Base-by-base conservation (phyloP, 53 echinoderm and acorn worm genomes). In the Pentamera pediparva region DNA sequence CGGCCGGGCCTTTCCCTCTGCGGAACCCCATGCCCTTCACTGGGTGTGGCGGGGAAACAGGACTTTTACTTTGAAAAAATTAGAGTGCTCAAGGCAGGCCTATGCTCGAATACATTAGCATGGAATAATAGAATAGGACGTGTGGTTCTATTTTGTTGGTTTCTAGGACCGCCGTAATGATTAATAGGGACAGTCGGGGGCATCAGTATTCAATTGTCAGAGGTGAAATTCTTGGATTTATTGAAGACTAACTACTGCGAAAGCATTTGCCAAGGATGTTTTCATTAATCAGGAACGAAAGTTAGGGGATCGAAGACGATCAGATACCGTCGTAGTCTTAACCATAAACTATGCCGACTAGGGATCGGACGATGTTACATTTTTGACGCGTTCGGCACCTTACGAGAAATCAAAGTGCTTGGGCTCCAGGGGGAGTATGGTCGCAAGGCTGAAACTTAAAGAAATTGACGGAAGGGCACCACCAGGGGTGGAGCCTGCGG, bases 391-490 rank as follows among this genome's bases (percentile, higher is more conserved):
- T 78, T 75, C 27, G 57, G 79, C 85, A 74, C 39, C 63, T 65
- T 59, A 27, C 78, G 78, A 61, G 76, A 81, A 86, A 86, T 69
- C 86, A 81, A 81, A 78, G 80, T 77, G 69, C 76, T 86, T 86
- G 86, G 86, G 80, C 81, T 86, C 86, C 81, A 76, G 80, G 78
- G 83, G 80, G 60, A 80, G 80, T 80, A 80, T 71, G 80, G 80
- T 77, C 60, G 80, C 80, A 89, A 89, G 79, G 83, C 90, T 90
- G 90, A 83, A 90, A 90, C 90, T 82, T 90, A 90, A 89, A 90
- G 86, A 83, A 86, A 90, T 90, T 90, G 83, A 86, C 90, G 86
- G 90, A 86, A 90, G 86, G 90, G 86, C 86, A 90, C 86, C 83
- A 90, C 90, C 82, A 88, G 86, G 85, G 78, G 86, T 89, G 89